Conservation (phyloP, 2,797 vertebrate genomes). For the Luscinia luscinia region DNA sequence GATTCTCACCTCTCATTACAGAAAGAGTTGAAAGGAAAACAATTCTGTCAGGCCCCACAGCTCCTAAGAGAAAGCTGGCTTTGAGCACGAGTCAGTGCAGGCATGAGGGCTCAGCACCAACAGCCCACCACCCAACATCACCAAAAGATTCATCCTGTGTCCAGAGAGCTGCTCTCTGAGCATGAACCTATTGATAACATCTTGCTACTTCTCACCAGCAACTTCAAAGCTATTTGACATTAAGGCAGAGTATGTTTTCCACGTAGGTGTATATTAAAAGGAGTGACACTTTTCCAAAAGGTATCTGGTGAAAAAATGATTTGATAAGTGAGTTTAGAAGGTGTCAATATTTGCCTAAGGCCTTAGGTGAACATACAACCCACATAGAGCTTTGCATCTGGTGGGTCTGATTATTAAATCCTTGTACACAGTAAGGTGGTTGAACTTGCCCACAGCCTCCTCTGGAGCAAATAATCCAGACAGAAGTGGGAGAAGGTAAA, state of each 20-base stretch:
- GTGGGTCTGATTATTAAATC: neutral
- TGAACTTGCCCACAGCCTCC: neutral
- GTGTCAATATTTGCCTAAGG: neutral
- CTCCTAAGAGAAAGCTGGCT: neutral
- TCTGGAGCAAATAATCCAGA: neutral
- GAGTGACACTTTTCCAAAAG: neutral
- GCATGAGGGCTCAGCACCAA: accelerated
- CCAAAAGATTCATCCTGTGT: neutral
- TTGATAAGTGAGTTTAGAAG: neutral
- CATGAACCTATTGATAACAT: neutral
- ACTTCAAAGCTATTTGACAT: neutral
- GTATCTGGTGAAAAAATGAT: neutral
- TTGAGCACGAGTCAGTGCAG: neutral
- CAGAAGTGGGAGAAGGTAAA: neutral
- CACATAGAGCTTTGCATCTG: accelerated
- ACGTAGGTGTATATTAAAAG: neutral
- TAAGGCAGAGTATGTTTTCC: neutral
- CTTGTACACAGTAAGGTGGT: neutral
- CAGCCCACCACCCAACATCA: neutral
- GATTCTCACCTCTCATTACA: neutral
- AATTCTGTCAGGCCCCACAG: accelerated
- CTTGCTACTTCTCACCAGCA: neutral
- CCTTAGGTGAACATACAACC: neutral
- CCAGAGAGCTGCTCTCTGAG: neutral
- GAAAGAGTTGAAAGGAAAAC: neutral